Evolutionary conservation across 2,888 invertebrate genomes (phyloP), one percentile per base, ranked within the genome.

Genomic region (Cephalotes varians): DNA sequence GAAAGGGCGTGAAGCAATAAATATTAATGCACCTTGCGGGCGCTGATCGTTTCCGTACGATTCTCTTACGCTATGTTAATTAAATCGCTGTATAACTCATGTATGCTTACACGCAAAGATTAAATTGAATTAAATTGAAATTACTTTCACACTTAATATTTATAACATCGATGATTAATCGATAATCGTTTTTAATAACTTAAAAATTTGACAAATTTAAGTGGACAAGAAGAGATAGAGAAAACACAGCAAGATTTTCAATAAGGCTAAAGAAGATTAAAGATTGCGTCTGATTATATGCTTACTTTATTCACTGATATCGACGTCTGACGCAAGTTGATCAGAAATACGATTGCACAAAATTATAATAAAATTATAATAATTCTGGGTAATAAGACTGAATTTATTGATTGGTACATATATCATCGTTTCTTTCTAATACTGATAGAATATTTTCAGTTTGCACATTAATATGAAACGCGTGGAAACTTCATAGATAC

Each of bases 21-120:
- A 76, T 76, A 51, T 76, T 64, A 51, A 76, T 76, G 25, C 37
- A 44, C 15, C 40, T 44, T 44, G 73, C 15, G 28, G 9, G 2
- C 47, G 34, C 15, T 58, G 71, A 71, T 71, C 51, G 34, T 25
- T 10, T 31, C 34, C 34, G 15, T 44, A 47, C 28, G 67, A 67
- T 37, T 18, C 37, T 56, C 51, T 72, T 72, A 37, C 71, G 25
- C 12, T 56, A 71, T 18, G 37, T 72, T 67, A 67, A 67, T 67
- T 67, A 67, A 28, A 72, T 56, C 28, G 28, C n/a, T 18, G 3
- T 54, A 28, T 37, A 34, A 6, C 12, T 44, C 47, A 12, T 18
- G 18, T 71, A 18, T 25, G 9, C 28, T 25, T 7, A 71, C 10
- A 10, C 12, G 12, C 31, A 3, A 15, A 64, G 21, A 28, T 67